Evolutionary conservation across 2,797 vertebrate species (phyloP).

Genomic region (Acestrorhynchus altus): DNA sequence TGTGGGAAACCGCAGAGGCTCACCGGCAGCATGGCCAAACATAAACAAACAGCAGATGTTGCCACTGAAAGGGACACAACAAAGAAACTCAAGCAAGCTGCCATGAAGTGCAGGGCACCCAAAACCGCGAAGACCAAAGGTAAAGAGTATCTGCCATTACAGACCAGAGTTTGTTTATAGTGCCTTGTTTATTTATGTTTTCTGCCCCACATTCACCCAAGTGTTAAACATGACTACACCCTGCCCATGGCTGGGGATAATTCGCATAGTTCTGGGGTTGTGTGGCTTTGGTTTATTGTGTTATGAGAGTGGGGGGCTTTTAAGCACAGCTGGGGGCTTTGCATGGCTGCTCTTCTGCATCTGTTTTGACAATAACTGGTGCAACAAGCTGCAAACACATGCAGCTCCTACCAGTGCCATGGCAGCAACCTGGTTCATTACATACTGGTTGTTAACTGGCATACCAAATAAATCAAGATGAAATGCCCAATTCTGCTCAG

Average conservation of each 20-base stretch:
- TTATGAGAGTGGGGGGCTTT: background rate
- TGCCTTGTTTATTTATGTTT: too few relatives aligned
- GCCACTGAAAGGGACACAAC: slow-evolving; percentile 61
- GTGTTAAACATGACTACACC: background rate
- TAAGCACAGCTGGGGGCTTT: slow-evolving; percentile 20
- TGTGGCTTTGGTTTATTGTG: background rate
- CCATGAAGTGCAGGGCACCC: slow-evolving; percentile 50
- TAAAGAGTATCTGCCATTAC: slow-evolving; percentile 44
- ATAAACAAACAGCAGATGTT: slow-evolving; percentile 51
- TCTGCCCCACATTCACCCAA: background rate
- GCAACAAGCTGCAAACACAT: background rate
- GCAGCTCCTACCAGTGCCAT: too few relatives aligned
- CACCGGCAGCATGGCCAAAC: slow-evolving; percentile 74
- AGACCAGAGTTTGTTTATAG: background rate
- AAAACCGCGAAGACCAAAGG: slow-evolving; percentile 65
- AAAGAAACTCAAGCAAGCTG: slow-evolving; percentile 72
- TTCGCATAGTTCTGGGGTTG: background rate
- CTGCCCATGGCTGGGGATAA: background rate
- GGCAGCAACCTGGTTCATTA: too few relatives aligned
- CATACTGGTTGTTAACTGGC: too few relatives aligned
- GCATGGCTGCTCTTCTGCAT: slow-evolving; percentile 45
- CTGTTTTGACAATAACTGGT: slow-evolving; percentile 33
- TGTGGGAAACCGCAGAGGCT: background rate
- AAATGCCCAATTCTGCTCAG: too few relatives aligned
- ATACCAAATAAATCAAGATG: too few relatives aligned